Conservation (phyloP, 92 coral and sea anemone genomes). For the Siderastrea radians region DNA sequence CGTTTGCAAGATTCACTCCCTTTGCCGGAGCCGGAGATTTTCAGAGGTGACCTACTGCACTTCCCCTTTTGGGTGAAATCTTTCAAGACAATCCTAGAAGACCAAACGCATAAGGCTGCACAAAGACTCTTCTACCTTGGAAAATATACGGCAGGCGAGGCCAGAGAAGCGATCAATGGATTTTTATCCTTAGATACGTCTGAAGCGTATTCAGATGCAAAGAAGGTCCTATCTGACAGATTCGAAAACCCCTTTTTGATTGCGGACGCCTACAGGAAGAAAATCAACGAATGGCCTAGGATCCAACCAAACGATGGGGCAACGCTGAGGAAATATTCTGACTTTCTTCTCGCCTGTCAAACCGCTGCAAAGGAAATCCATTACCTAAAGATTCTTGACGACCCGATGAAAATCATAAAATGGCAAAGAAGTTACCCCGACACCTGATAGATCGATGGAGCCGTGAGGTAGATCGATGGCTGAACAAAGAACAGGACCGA, state of each 20-base stretch:
- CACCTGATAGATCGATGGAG: constrained; percentile 26
- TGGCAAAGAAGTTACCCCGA: constrained; percentile 60
- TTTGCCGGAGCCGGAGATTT: constrained; percentile 55
- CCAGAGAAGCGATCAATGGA: constrained; percentile 62
- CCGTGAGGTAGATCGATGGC: constrained; percentile 1
- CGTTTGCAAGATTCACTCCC: constrained; percentile 39
- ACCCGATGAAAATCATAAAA: constrained; percentile 21
- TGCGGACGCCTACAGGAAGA: constrained; percentile 57
- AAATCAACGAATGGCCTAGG: constrained; percentile 64
- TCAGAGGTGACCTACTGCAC: constrained; percentile 45
- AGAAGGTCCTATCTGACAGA: constrained; percentile 24
- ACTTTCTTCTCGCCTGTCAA: constrained; percentile 38
- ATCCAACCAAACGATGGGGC: constrained; percentile 49
- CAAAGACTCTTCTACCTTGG: constrained; percentile 25
- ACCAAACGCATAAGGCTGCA: neutral
- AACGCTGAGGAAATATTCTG: constrained; percentile 56
- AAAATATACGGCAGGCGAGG: constrained; percentile 59
- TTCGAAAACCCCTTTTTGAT: constrained; percentile 62
- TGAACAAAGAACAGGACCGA: neutral
- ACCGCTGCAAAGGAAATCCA: constrained; percentile 38
- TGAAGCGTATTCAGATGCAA: constrained; percentile 58
- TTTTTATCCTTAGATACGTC: constrained; percentile 25
- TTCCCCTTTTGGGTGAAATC: constrained; percentile 60
- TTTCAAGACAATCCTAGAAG: constrained; percentile 59
- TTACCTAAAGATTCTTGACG: constrained; percentile 33